Evolutionary conservation across 1,140 invertebrate genomes (phyloP).

Genomic region (Ctenoplectra terminalis): DNA sequence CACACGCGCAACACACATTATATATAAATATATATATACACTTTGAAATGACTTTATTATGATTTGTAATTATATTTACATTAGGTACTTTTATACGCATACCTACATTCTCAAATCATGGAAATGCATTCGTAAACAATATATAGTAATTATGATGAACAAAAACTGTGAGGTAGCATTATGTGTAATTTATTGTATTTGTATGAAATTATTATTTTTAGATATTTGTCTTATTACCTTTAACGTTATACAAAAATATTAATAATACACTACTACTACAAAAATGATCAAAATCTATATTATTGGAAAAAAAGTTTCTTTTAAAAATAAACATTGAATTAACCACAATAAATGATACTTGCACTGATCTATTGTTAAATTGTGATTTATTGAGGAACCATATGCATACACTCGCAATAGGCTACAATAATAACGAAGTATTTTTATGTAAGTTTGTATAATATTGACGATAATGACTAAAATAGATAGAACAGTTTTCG

Average conservation of each 20-base stretch:
- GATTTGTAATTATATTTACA: constrained; percentile 46
- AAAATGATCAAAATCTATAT: neutral
- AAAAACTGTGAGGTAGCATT: constrained; percentile 5
- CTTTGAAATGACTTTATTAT: constrained; percentile 43
- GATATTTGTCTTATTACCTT: neutral
- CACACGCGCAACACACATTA: neutral
- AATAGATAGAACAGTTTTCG: constrained; percentile 22
- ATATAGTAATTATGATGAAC: constrained; percentile 31
- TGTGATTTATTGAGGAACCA: neutral
- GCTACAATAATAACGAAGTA: constrained; percentile 3
- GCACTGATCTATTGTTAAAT: constrained; percentile 2
- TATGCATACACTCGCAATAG: neutral
- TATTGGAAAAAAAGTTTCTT: neutral
- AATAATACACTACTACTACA: neutral
- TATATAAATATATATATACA: constrained; percentile 38
- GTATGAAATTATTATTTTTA: constrained; percentile 33
- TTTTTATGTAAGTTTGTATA: constrained; percentile 23
- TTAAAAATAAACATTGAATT: neutral
- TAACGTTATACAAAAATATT: neutral
- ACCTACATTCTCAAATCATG: constrained; percentile 54
- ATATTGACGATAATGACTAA: neutral
- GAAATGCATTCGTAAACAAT: neutral
- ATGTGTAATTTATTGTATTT: constrained; percentile 38
- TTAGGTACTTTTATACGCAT: constrained; percentile 51
- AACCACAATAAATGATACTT: neutral